Percentiles rank a stretch among this genome's conserved stretches.
Conservation (phyloP, 2,888 invertebrate species). For the Cyclophora albipunctata region DNA sequence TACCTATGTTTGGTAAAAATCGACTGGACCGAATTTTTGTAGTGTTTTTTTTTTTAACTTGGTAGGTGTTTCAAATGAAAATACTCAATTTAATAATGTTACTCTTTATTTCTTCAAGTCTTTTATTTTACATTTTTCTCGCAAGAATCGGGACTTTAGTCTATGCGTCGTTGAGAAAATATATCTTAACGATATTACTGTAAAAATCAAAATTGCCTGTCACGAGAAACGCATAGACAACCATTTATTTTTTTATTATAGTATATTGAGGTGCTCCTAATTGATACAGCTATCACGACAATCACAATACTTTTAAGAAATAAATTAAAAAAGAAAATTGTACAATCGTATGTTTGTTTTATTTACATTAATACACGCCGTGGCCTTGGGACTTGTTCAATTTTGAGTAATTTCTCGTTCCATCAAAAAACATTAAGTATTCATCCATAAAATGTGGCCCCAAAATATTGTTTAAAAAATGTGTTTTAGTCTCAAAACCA, state of each 20-base stretch:
- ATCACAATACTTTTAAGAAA: not conserved
- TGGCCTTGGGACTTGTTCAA: too few species aligned
- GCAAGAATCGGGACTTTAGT: not conserved
- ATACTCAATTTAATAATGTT: constrained; percentile 9
- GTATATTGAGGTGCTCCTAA: not conserved
- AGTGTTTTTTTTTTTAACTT: too few species aligned
- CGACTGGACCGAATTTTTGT: too few species aligned
- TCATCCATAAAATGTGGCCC: not conserved
- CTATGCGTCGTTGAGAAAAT: constrained; percentile 3
- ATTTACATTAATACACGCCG: too few species aligned
- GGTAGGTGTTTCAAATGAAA: not conserved
- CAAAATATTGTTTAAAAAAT: not conserved
- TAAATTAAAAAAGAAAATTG: not conserved
- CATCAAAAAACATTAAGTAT: too few species aligned
- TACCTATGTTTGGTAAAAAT: too few species aligned
- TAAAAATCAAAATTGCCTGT: not conserved
- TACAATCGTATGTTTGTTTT: not conserved
- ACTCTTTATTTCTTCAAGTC: constrained; percentile 19
- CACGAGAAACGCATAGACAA: constrained; percentile 7
- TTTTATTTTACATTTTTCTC: constrained; percentile 11
- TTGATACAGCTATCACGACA: not conserved
- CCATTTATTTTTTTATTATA: not conserved
- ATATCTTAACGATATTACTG: not conserved
- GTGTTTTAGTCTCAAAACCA: not conserved
- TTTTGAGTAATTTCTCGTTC: too few species aligned